Conservation (phyloP, 2,888 invertebrate genomes). For the Apamea anceps region DNA sequence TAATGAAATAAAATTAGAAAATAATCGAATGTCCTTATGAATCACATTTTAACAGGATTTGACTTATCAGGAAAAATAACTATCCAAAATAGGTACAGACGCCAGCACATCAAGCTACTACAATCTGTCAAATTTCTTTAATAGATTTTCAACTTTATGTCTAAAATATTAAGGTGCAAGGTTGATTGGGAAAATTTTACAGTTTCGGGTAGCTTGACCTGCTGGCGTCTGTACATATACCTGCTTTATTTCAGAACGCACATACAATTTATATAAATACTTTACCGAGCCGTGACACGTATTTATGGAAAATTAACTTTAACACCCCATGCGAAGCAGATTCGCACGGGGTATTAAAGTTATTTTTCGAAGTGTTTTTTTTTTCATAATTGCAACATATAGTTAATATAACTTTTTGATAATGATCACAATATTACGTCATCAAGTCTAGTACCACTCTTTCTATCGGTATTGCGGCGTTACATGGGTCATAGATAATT, state of each 20-base stretch:
- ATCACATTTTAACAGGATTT: neutral
- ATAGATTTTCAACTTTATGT: too few species aligned
- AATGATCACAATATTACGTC: neutral
- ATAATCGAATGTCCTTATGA: neutral
- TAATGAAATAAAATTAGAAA: neutral
- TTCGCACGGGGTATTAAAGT: too few species aligned
- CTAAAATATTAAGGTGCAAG: too few species aligned
- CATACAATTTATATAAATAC: neutral
- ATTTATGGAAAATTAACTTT: too few species aligned
- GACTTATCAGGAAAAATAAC: neutral
- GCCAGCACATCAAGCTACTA: too few species aligned
- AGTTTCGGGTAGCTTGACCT: too few species aligned
- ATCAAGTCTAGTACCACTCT: neutral
- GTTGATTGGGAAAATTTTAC: too few species aligned
- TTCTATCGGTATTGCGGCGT: neutral
- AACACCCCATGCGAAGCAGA: too few species aligned
- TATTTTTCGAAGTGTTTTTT: neutral
- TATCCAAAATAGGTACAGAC: neutral
- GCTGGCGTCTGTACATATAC: too few species aligned
- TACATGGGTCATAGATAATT: neutral
- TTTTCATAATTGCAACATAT: neutral
- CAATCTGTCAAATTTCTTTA: too few species aligned
- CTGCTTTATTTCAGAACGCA: neutral
- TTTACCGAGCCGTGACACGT: too few species aligned
- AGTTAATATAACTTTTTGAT: neutral